Percentiles rank a stretch among this genome's conserved stretches.
phyloP scores from a whole-genome alignment of 1,140 invertebrate species.

The Rhagoletis pomonella region DNA sequence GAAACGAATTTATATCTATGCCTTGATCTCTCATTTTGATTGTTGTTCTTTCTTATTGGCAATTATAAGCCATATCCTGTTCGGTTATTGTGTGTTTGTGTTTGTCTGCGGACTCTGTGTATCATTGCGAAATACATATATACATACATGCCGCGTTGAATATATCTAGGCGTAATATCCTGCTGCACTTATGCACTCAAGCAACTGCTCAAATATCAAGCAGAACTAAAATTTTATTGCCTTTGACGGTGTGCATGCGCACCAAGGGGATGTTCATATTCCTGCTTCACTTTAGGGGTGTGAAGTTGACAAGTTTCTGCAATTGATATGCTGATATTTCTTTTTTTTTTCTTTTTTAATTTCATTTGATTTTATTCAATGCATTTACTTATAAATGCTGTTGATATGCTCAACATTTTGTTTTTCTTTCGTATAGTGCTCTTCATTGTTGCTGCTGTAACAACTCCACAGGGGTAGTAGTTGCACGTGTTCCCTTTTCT shows the following conservation, averaged over 20 bases:
- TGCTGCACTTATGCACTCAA: slow-evolving; percentile 38
- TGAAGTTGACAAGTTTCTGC: slow-evolving; percentile 49
- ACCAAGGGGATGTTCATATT: background rate
- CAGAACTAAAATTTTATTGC: slow-evolving; percentile 45
- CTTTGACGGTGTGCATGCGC: background rate
- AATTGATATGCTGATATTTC: slow-evolving; percentile 24
- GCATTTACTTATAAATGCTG: background rate
- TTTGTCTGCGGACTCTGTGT: background rate
- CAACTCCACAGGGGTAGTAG: background rate
- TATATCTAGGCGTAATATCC: background rate
- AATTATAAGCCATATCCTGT: slow-evolving; percentile 51
- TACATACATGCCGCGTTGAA: background rate
- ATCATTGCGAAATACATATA: slow-evolving; percentile 8
- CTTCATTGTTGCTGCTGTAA: background rate
- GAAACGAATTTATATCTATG: background rate
- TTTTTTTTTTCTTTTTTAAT: background rate
- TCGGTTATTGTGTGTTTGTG: too few species aligned
- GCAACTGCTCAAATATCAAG: slow-evolving; percentile 45
- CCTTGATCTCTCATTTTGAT: slow-evolving; percentile 21
- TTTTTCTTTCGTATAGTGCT: background rate
- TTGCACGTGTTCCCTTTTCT: background rate
- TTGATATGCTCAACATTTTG: background rate
- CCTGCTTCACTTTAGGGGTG: background rate
- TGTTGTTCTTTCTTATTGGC: slow-evolving; percentile 50
- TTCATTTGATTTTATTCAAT: slow-evolving; percentile 35